Evolutionary conservation across 2,888 invertebrate species (phyloP), one percentile per base, ranked within the genome.

Genomic region (Malthinus flaveolus): DNA sequence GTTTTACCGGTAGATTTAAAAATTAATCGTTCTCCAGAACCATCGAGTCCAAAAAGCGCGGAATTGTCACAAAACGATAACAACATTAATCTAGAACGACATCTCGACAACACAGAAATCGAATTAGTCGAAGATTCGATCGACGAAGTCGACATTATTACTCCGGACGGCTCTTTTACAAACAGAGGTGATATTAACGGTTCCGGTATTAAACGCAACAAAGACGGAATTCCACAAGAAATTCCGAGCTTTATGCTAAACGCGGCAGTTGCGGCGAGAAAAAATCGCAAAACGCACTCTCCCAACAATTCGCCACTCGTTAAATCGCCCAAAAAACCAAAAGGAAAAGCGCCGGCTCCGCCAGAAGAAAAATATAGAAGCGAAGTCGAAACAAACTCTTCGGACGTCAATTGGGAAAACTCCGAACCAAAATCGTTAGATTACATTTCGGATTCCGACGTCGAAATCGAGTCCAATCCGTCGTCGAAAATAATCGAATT

Each of bases 331-430:
- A 87, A 85, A 68, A 87, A 85, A 73, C 83, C 81, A 39, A 90
- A 90, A 75, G 86, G 89, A 0, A 89, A 89, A 78, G 89, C 90
- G 1, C 90, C 90, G 0, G 85, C 85, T 0, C 89, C 88, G 1
- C 89, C 89, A 3, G 69, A 69, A 44, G 71, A 33, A 42, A 12
- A 35, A 1, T 7, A 9, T 9, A 23, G 42, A 11, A n/a, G 13
- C 36, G 33, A 49, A 31, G 12, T 9, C 33, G 55, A 49, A 49
- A 4, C 35, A 6, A 13, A 34, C 6, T 47, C 31, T 5, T 10
- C n/a, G 7, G 32, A 37, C 9, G 11, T 32, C 11, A 39, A 37
- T 23, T 35, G 23, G 23, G 32, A 49, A 1, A n/a, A 36, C 12
- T 9, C 34, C 3, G 12, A 15, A 9, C 11, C 45, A 32, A 32